Evolutionary conservation across 2,797 vertebrate genomes (phyloP), one percentile per base, ranked within the genome.

Genomic region (Amazona finschi): DNA sequence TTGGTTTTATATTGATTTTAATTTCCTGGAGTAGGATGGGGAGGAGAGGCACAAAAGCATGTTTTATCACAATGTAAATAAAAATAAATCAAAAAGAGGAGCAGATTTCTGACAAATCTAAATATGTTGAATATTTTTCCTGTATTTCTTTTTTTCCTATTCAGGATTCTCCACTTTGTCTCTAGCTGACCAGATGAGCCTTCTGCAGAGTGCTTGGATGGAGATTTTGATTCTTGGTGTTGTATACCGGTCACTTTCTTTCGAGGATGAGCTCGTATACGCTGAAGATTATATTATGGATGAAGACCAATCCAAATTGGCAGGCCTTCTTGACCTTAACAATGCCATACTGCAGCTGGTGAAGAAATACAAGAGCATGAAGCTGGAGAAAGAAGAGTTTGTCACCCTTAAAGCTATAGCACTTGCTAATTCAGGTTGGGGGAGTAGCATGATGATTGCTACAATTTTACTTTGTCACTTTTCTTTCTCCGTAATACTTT

Each of bases 241-340:
- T 60, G 99, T 99, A 83, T 99, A 99, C 98, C 98, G 99, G 93
- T 99, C 99, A 21, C 98, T 99, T 89, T 99, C 99, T 39, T 99
- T 99, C 94, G 99, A 99, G 97, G 99, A 99, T 97, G 99, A 99
- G 98, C 97, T 99, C 74, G 99, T 99, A 77, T 99, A 99, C 89
- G 99, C 99, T 74, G 99, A 99, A 97, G 99, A 99, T 98, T 99
- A 99, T 97, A 99, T 99, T 94, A 99, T 99, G 99, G 99, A 99
- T 65, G 99, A 99, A 98, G 99, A 99, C 96, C 99, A 99, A 96
- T 99, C 99, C 55, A 99, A 99, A 97, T 90, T 99, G 89, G 99
- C 99, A 43, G 99, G 99, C 91, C 98, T 99, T 88, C 98, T 99
- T 93, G 99, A 99, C 96, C 98, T 99, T 95, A 99, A 99, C 97